These are phyloP conservation scores for Chrysina gloriosa DNA, from an alignment of 2,888 invertebrate species.

Conservation along the genomic window DNA sequence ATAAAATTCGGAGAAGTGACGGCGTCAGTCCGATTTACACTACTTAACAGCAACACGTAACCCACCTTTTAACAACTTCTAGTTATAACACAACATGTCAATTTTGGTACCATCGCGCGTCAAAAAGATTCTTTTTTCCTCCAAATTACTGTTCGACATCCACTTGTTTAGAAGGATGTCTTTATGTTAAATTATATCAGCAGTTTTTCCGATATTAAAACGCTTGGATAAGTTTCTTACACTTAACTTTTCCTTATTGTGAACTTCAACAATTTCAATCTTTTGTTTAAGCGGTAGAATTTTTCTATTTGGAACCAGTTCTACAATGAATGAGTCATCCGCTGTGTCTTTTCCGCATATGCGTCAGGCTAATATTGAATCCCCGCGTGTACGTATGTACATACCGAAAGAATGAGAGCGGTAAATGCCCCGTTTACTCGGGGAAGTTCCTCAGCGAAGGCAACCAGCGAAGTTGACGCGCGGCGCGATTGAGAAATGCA, in stretches of 20 bases:
- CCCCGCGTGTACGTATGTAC: no score
- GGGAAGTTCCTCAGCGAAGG: constrained; percentile 35
- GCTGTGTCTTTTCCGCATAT: constrained; percentile 27
- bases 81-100: no score
- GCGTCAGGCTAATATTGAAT: constrained; percentile 37
- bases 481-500: constrained; percentile 29
- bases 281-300: constrained; percentile 35
- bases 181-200: no score
- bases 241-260: constrained; percentile 39
- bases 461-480: constrained; percentile 28
- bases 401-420: constrained; percentile 22
- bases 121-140: no score
- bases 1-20: no score
- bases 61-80: no score
- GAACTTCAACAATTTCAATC: constrained; percentile 38
- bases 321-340: constrained; percentile 32
- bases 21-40: no score
- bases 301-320: constrained; percentile 36
- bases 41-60: no score
- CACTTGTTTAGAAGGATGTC: no score
- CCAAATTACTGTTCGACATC: no score
- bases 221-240: no score
- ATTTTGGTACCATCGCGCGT: no score
- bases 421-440: constrained; percentile 30
- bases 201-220: constrained; percentile 36